Conservation (phyloP, 2,888 invertebrate genomes). For the Lasioglossum leucozonium region DNA sequence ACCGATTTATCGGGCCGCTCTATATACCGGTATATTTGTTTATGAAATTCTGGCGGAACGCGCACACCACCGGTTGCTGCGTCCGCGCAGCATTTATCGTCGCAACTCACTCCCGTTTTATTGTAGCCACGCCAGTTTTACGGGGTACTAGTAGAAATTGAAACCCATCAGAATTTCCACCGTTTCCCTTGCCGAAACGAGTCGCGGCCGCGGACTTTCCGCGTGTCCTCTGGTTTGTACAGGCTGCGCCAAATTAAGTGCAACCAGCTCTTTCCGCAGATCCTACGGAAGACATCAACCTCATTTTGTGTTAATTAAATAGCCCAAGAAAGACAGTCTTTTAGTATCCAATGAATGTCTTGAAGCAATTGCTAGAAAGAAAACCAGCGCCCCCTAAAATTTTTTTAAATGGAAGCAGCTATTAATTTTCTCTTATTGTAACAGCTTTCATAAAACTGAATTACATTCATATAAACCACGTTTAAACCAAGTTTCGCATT, state of each 20-base stretch:
- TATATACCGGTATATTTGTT: neutral
- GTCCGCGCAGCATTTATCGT: neutral
- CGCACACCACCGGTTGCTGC: neutral
- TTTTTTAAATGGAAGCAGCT: neutral
- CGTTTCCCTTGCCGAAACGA: conserved; percentile 30
- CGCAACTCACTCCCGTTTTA: conserved; percentile 14
- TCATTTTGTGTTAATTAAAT: neutral
- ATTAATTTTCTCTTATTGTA: too few species aligned
- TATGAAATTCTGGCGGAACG: conserved; percentile 9
- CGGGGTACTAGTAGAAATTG: conserved; percentile 31
- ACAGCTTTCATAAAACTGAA: too few species aligned
- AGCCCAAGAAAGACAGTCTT: neutral
- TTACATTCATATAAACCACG: too few species aligned
- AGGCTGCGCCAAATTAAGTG: neutral
- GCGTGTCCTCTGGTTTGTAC: neutral
- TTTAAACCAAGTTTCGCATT: neutral
- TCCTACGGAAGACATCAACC: neutral
- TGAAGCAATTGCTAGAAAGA: neutral
- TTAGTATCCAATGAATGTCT: neutral
- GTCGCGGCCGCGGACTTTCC: neutral
- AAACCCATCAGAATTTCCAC: conserved; percentile 37
- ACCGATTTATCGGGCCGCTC: neutral
- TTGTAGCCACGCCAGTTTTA: conserved; percentile 20
- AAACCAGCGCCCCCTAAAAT: neutral
- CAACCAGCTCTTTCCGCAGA: neutral